Evolutionary conservation across 2,113 vertebrate species (phyloP).

Genomic region (Bambusicola thoracicus): DNA sequence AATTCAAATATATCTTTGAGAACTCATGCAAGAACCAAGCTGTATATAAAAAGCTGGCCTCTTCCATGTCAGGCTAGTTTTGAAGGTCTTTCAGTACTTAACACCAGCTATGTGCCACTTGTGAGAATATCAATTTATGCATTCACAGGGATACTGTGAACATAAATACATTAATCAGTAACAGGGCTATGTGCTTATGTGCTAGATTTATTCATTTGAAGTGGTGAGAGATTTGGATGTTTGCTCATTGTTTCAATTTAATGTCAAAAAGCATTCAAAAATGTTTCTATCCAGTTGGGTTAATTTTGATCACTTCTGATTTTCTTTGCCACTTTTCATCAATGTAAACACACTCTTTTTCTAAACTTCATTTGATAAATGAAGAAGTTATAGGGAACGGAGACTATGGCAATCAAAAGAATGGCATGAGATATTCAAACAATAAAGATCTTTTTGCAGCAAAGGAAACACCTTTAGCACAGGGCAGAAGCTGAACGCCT

Average conservation of each 20-base stretch:
- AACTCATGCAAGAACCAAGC: not conserved
- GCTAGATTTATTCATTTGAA: not conserved
- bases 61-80: not conserved
- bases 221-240: not conserved
- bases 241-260: not conserved
- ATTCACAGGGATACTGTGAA: not conserved
- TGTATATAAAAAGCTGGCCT: not conserved
- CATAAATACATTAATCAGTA: constrained; percentile 31
- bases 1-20: not conserved
- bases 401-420: not conserved
- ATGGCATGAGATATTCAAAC: not conserved
- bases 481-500: constrained; percentile 2
- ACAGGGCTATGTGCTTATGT: not conserved
- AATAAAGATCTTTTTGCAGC: not conserved
- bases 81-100: not conserved
- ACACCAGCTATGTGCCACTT: not conserved
- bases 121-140: not conserved
- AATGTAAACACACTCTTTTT: not conserved
- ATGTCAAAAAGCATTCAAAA: not conserved
- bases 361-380: not conserved
- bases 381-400: not conserved
- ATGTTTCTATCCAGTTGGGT: not conserved
- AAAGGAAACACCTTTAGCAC: constrained; percentile 21
- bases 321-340: not conserved
- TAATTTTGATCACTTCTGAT: not conserved